These are phyloP conservation scores for Microcebus murinus DNA, from an alignment of 2,113 vertebrate species.

Conservation along the genomic window DNA sequence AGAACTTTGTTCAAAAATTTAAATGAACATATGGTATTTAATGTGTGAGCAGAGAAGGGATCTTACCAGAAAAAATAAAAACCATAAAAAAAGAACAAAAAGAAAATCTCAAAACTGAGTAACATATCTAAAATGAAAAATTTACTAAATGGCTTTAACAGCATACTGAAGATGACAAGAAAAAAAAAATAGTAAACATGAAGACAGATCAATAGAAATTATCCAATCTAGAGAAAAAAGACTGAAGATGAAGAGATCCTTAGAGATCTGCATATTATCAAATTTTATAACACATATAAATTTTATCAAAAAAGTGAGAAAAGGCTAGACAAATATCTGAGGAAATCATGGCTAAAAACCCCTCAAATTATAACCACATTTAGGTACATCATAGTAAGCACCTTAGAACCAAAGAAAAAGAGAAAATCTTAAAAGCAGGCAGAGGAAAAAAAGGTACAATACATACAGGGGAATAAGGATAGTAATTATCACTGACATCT, in stretches of 20 bases:
- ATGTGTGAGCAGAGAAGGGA: background rate
- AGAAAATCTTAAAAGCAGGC: background rate
- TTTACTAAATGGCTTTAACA: background rate
- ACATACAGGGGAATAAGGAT: accelerated
- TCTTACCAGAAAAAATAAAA: background rate
- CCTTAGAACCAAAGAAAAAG: background rate
- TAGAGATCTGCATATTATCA: background rate
- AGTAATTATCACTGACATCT: background rate
- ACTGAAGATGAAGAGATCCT: background rate
- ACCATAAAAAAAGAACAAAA: background rate
- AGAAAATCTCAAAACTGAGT: background rate
- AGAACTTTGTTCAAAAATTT: background rate
- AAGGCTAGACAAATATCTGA: background rate
- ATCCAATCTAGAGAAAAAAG: background rate
- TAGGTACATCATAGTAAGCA: background rate
- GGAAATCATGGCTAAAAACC: background rate
- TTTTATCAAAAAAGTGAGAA: background rate
- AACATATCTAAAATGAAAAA: constrained; percentile 35
- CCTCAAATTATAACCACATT: background rate
- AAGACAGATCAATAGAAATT: background rate
- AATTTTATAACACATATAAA: background rate
- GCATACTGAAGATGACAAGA: background rate
- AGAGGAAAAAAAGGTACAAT: background rate
- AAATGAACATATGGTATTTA: background rate
- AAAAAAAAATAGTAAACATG: background rate